These are phyloP conservation scores for Caloenas nicobarica DNA, from an alignment of 2,113 vertebrate species.

Conservation along the genomic window DNA sequence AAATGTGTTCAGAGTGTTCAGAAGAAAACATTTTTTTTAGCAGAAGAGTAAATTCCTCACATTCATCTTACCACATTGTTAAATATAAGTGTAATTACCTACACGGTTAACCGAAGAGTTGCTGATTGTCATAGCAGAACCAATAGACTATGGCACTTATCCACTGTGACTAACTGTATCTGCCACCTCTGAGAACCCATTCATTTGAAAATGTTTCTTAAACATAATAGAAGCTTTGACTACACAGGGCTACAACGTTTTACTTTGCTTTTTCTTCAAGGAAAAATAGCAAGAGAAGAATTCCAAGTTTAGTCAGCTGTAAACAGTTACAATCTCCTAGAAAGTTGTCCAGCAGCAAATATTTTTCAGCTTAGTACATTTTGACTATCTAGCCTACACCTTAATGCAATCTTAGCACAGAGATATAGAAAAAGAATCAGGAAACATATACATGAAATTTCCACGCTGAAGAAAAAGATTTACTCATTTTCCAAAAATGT, in stretches of 20 bases:
- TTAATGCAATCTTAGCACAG: not conserved
- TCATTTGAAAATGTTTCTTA: not conserved
- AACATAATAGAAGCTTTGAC: not conserved
- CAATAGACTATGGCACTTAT: slow-evolving; percentile 16
- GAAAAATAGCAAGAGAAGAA: not conserved
- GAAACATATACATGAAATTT: not conserved
- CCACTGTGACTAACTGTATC: slow-evolving; percentile 34
- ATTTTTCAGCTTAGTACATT: not conserved
- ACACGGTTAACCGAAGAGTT: not conserved
- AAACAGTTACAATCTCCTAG: not conserved
- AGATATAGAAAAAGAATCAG: not conserved
- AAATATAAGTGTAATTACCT: not conserved
- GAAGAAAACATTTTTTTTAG: not conserved
- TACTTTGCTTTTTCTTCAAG: not conserved
- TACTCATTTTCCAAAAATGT: not conserved
- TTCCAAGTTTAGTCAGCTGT: not conserved
- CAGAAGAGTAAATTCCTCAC: not conserved
- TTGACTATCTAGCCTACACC: not conserved
- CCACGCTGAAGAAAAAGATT: not conserved
- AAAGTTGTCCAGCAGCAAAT: not conserved
- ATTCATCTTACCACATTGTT: not conserved
- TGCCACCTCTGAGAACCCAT: not conserved
- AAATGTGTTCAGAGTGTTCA: not conserved
- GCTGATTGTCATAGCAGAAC: slow-evolving; percentile 36
- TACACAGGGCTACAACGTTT: not conserved